These are phyloP conservation scores for Prionace glauca DNA, from an alignment of 2,797 vertebrate species.

Conservation along the genomic window DNA sequence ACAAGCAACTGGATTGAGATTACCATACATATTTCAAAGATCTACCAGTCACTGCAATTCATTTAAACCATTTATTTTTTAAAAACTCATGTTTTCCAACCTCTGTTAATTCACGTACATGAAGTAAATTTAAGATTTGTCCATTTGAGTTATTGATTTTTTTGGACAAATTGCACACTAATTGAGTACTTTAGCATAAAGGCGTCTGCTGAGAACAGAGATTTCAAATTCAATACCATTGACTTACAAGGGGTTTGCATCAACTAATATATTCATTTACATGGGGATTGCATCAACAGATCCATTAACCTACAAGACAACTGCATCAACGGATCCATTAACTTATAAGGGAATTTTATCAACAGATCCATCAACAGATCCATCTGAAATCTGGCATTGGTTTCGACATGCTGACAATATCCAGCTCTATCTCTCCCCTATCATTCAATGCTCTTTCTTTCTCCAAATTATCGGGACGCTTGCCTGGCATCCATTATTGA, in stretches of 20 bases:
- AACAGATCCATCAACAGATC: neutral
- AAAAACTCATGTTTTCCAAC: neutral
- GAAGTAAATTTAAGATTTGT: neutral
- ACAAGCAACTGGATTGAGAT: neutral
- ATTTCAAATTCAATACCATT: neutral
- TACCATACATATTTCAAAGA: neutral
- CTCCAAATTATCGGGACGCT: neutral
- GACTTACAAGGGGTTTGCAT: neutral
- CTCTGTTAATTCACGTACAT: neutral
- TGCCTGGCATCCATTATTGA: too few species aligned
- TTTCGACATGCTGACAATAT: neutral
- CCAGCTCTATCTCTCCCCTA: neutral
- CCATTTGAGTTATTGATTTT: neutral
- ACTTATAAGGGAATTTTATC: neutral
- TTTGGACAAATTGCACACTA: neutral
- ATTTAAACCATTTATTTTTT: neutral
- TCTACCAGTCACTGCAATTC: neutral
- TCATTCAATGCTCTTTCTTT: neutral
- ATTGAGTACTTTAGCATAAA: neutral
- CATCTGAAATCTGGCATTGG: neutral
- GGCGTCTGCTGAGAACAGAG: neutral
- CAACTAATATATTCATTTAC: neutral
- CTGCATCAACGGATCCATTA: neutral
- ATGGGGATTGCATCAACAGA: neutral
- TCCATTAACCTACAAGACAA: neutral